Base-by-base conservation (phyloP, 2,113 vertebrate genomes). In the Nerophis ophidion region DNA sequence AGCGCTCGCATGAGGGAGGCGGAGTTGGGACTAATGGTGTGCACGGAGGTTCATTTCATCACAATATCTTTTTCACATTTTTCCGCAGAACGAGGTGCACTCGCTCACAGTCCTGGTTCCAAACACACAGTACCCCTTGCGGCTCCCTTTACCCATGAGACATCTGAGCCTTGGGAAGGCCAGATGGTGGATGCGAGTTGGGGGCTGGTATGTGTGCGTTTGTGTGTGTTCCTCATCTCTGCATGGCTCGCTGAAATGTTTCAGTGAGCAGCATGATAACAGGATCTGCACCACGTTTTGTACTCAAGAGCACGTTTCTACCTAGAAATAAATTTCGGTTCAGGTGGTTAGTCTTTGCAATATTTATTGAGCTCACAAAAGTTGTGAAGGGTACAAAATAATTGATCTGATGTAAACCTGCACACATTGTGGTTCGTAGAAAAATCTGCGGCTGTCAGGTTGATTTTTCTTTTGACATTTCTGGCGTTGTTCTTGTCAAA, bases 181-280 rank as follows among this genome's bases (percentile, higher is more conserved):
- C 86, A 88, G 86, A 87, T 90, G 87, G 88, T 80, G 61, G 84
- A 78, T 79, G 73, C 77, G 79, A 72, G 68, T 74, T 65, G 77
- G 80, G 71, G 82, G 80, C 72, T 74, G 53, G 61, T 80, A 57
- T 76, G 71, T 64, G 61, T 72, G 74, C 17, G 9, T 51, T 9
- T 65, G 62, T 60, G 53, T 71, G 52, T 80, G 74, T 6, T 45
- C 8, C 11, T 26, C 17, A 15, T 45, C 38, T 44, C 8, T 45
- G 56, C 11, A 57, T 57, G 11, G 38, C 19, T 8, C 33, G 14
- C 14, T n/a, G 13, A 4, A 7, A 33, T 9, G 38, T 55, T 53
- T 55, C 35, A 55, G 38, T 15, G 35, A n/a, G 15, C 4, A 55
- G 15, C 4, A 38, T 8, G 15, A 38, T n/a, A 55, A n/a, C 52